Conservation (phyloP, 2,797 vertebrate genomes). For the Enteromius radiatus region DNA sequence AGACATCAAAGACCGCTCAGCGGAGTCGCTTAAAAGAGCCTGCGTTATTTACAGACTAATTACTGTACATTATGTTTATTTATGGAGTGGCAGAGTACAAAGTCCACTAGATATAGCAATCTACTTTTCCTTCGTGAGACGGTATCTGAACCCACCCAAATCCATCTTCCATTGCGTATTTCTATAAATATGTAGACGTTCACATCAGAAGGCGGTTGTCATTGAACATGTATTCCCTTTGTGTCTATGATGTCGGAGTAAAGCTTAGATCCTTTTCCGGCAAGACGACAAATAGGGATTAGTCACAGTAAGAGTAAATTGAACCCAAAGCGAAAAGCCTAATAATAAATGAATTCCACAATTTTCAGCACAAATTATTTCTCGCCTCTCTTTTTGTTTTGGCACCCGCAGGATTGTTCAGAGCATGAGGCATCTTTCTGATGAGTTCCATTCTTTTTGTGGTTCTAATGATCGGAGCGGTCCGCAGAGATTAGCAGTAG, state of each 20-base stretch:
- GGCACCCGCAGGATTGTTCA: conserved; percentile 4
- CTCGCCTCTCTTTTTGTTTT: conserved; percentile 42
- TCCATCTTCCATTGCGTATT: conserved; percentile 12
- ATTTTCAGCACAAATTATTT: conserved; percentile 48
- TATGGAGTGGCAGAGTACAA: conserved; percentile 19
- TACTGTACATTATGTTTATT: conserved; percentile 38
- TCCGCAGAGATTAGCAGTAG: conserved; percentile 41
- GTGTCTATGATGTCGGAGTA: conserved; percentile 23
- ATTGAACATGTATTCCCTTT: conserved; percentile 35
- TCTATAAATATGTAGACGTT: conserved; percentile 18
- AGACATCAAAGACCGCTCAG: conserved; percentile 26
- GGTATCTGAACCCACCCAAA: background rate
- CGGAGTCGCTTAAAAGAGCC: conserved; percentile 1
- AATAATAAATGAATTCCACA: conserved; percentile 49
- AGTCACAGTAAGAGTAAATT: conserved; percentile 49
- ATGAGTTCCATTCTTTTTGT: conserved; percentile 32
- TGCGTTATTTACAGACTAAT: conserved; percentile 32
- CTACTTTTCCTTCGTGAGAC: background rate
- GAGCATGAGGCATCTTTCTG: conserved; percentile 20
- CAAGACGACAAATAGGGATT: conserved; percentile 45
- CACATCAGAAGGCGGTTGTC: conserved; percentile 11
- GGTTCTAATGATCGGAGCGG: conserved; percentile 46
- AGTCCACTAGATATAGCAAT: conserved; percentile 8
- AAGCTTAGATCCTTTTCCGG: conserved; percentile 45
- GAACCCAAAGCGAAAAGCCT: conserved; percentile 32